phyloP scores from a whole-genome alignment of 92 coral and sea anemone species.

The Phymanthus crucifer region DNA sequence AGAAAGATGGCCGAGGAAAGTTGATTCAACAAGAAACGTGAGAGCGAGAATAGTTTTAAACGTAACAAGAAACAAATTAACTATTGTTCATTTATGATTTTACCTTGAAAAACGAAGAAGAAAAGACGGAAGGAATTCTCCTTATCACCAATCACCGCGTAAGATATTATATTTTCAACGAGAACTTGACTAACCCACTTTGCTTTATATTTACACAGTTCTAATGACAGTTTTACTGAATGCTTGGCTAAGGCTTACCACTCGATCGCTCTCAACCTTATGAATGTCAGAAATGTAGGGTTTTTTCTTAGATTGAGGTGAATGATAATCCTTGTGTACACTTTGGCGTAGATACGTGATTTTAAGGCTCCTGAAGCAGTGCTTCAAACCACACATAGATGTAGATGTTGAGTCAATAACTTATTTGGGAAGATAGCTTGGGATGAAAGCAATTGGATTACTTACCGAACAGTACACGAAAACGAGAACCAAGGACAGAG shows the following conservation, averaged over 20 bases:
- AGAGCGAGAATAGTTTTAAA: neutral
- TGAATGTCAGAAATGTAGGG: too few relatives aligned
- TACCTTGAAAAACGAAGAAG: neutral
- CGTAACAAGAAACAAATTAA: neutral
- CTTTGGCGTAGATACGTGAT: too few relatives aligned
- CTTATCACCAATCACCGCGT: neutral
- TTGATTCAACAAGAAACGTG: conserved; percentile 1
- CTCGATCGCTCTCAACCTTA: too few relatives aligned
- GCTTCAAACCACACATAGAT: neutral
- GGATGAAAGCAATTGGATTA: neutral
- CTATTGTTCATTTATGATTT: neutral
- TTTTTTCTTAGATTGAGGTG: too few relatives aligned
- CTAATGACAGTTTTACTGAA: too few relatives aligned
- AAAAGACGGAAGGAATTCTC: neutral
- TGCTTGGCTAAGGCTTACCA: too few relatives aligned
- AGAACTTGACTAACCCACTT: too few relatives aligned
- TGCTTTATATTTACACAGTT: too few relatives aligned
- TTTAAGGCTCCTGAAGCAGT: neutral
- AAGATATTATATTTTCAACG: neutral
- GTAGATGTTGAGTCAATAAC: neutral
- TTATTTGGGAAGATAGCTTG: neutral
- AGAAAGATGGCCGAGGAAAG: conserved; percentile 10
- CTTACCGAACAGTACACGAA: neutral
- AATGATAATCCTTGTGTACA: too few relatives aligned
- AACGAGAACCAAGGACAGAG: neutral